Evolutionary conservation across 1,140 invertebrate species (phyloP).

Genomic region (Eufriesea mexicana): DNA sequence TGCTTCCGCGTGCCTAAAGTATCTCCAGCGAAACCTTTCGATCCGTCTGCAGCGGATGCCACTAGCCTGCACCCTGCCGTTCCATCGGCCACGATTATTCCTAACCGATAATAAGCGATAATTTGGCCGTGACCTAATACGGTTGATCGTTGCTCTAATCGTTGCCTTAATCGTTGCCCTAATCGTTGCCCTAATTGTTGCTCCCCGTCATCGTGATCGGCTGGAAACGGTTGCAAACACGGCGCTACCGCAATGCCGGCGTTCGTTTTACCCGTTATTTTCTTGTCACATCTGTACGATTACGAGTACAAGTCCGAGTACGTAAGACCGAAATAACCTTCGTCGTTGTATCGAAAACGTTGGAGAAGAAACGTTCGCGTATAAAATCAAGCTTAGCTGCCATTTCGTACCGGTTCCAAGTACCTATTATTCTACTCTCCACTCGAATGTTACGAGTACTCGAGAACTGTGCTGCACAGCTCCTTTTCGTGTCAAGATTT

Average conservation of each 20-base stretch:
- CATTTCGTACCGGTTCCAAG: slow-evolving; percentile 22
- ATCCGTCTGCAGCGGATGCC: neutral
- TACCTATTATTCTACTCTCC: slow-evolving; percentile 42
- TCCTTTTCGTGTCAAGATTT: slow-evolving; percentile 48
- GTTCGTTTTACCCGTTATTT: no score
- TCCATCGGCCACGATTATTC: no score
- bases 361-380: neutral
- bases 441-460: slow-evolving; percentile 30
- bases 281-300: no score
- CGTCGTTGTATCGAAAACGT: neutral
- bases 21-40: slow-evolving; percentile 9
- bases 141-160: no score
- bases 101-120: neutral
- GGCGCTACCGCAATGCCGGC: no score
- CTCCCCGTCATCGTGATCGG: no score
- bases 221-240: no score
- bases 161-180: no score
- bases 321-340: neutral
- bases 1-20: slow-evolving; percentile 18
- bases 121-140: slow-evolving; percentile 1
- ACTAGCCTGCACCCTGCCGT: no score
- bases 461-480: slow-evolving; percentile 43
- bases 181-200: no score
- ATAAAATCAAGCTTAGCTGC: slow-evolving; percentile 28
- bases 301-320: neutral